These are phyloP conservation scores for Bungarus multicinctus DNA, from an alignment of 2,113 vertebrate genomes.

Conservation along the genomic window DNA sequence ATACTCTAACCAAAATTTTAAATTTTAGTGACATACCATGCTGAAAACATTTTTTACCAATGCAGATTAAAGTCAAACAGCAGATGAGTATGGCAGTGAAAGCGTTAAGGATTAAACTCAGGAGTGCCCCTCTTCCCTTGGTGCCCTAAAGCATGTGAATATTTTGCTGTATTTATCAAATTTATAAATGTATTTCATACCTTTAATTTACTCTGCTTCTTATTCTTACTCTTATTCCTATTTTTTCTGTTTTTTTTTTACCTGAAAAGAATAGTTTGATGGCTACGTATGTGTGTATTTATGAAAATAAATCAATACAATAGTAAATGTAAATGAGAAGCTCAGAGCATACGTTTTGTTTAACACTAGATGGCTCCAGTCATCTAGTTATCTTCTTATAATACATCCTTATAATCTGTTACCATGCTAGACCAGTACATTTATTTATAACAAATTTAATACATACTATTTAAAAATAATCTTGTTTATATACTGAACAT, in stretches of 20 bases:
- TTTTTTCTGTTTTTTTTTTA: neutral
- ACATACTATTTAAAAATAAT: neutral
- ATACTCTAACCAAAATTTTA: neutral
- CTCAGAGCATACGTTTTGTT: neutral
- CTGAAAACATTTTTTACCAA: neutral
- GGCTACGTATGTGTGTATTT: neutral
- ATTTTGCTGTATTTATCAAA: neutral
- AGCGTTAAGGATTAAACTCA: neutral
- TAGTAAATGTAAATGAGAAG: neutral
- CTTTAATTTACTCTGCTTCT: too few species aligned
- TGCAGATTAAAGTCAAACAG: neutral
- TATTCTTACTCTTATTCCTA: neutral
- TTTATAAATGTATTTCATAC: neutral
- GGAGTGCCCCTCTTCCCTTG: neutral
- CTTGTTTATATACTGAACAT: neutral
- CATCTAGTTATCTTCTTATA: neutral
- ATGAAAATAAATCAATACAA: neutral
- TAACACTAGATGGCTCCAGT: conserved; percentile 16
- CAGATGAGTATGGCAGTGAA: neutral
- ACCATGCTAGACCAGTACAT: neutral
- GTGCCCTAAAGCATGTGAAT: neutral
- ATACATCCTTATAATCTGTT: neutral
- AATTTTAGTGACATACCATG: neutral
- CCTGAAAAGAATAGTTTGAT: neutral
- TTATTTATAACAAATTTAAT: conserved; percentile 18